Base-by-base conservation (phyloP, 2,888 invertebrate genomes). In the Lasioglossum zephyrum region DNA sequence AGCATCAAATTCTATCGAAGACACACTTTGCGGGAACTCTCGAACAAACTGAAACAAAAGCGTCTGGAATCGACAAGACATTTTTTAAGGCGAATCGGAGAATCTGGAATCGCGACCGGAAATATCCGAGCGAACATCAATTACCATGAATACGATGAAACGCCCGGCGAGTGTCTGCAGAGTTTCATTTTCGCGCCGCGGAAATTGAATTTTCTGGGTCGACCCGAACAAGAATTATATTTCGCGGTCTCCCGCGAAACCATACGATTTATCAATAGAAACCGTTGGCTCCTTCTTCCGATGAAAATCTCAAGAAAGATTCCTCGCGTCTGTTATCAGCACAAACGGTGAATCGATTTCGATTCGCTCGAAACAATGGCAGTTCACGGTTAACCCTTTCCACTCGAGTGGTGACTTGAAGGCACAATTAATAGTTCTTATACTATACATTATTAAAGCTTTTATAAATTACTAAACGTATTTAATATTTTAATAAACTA, bases 121-220 rank as follows among this genome's bases (percentile, higher is more conserved):
- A 66, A 66, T 36, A 66, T 66, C 36, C 13, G 16, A 16, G 18
- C 36, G 36, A 36, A 18, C 11, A 6, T 36, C 8, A 18, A 39
- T 53, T 11, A 49, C 63, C 16, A 31, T n/a, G 73, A 70, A 77
- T 39, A n/a, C 73, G 31, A 49, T 31, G 49, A 31, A n/a, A 36
- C 18, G 22, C 26, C 66, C 9, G 41, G 31, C 26, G 57, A 22
- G 16, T 44, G 41, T 41, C 53, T 31, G 31, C 16, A 11, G 26
- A 39, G 69, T 78, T 78, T 77, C 73, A 39, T 53, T 79, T 74
- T 79, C 57, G 39, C 49, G 22, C 22, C 47, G 18, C 69, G 77
- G 75, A 77, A 81, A 81, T 81, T 73, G 66, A 73, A 81, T 81
- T 84, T 73, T 73, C 84, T n/a, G 36, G 73, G 66, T 66, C 66